A percentile compares a stretch with the other conserved stretches of the same genome.
Evolutionary conservation across 2,113 vertebrate species (phyloP).

Genomic region (Phainopepla nitens): DNA sequence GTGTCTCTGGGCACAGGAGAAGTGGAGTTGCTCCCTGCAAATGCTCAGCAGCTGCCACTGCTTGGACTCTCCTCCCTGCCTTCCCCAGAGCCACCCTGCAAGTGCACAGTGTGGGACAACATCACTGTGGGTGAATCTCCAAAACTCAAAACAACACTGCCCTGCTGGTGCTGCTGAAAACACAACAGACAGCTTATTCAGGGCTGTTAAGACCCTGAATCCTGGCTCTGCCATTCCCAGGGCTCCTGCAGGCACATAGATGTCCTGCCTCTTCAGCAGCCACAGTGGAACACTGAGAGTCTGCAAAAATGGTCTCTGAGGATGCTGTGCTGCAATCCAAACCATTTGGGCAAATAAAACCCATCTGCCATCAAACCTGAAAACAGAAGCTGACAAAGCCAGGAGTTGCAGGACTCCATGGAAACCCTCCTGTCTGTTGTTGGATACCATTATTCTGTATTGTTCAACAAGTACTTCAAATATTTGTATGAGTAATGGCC

Average conservation of each 20-base stretch:
- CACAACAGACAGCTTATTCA: background rate
- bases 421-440: background rate
- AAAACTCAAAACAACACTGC: background rate
- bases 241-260: background rate
- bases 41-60: background rate
- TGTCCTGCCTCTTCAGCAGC: background rate
- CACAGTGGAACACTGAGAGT: background rate
- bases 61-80: background rate
- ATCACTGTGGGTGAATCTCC: background rate
- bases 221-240: background rate
- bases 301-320: background rate
- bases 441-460: background rate
- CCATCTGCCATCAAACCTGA: background rate
- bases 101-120: background rate
- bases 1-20: background rate
- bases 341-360: background rate
- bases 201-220: background rate
- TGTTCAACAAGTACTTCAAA: background rate
- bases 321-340: background rate
- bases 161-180: background rate
- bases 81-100: background rate
- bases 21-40: background rate
- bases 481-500: background rate
- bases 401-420: background rate
- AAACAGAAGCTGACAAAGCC: background rate